These are phyloP conservation scores for Podabrus alpinus DNA, from an alignment of 2,888 invertebrate species.

Conservation along the genomic window DNA sequence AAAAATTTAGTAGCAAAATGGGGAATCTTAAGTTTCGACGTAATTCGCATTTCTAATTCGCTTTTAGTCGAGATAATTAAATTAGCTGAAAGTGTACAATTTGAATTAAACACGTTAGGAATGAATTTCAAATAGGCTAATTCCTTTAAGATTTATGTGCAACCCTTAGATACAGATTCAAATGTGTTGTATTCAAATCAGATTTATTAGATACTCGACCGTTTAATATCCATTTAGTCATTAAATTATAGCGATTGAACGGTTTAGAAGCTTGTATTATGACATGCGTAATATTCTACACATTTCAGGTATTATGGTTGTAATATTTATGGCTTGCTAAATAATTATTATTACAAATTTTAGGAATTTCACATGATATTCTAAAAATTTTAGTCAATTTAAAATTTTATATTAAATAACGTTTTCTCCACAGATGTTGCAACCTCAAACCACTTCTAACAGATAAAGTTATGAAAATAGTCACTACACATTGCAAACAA, in stretches of 20 bases:
- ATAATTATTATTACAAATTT: background rate
- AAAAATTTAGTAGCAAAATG: background rate
- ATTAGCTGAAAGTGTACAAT: slow-evolving; percentile 43
- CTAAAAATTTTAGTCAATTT: slow-evolving; percentile 21
- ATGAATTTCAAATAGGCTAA: slow-evolving; percentile 38
- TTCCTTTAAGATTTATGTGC: slow-evolving; percentile 38
- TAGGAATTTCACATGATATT: slow-evolving; percentile 6
- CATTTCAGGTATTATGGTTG: slow-evolving; percentile 16
- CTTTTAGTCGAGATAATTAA: slow-evolving; percentile 40
- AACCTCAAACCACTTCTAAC: slow-evolving; percentile 25
- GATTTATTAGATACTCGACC: slow-evolving; percentile 28
- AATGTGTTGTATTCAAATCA: slow-evolving; percentile 36
- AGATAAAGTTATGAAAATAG: slow-evolving; percentile 29
- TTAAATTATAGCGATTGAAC: slow-evolving; percentile 24
- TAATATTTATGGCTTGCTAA: slow-evolving; percentile 9
- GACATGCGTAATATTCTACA: slow-evolving; percentile 16
- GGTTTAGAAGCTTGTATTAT: slow-evolving; percentile 20
- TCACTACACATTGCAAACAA: slow-evolving; percentile 25
- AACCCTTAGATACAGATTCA: slow-evolving; percentile 37
- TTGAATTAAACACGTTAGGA: slow-evolving; percentile 38
- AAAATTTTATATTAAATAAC: slow-evolving; percentile 10
- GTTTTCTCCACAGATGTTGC: slow-evolving; percentile 23
- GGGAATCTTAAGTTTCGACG: slow-evolving; percentile 26
- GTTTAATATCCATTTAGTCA: slow-evolving; percentile 31
- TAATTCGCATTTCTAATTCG: slow-evolving; percentile 42